These are phyloP conservation scores for Fringilla coelebs DNA, from an alignment of 2,797 vertebrate species.

Conservation along the genomic window DNA sequence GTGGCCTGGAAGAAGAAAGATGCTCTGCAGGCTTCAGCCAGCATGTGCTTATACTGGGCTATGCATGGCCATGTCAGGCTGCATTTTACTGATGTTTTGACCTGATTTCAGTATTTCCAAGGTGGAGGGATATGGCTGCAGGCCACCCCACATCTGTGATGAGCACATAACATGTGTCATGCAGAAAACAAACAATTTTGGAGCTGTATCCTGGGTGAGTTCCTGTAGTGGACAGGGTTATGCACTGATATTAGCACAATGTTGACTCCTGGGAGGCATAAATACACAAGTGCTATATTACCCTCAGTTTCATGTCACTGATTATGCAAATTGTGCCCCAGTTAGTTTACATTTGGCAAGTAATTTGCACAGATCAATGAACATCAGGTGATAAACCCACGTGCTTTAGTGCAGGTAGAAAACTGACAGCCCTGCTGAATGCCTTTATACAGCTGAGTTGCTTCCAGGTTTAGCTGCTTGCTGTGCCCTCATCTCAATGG, in stretches of 20 bases:
- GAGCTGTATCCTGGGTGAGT: not conserved
- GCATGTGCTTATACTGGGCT: not conserved
- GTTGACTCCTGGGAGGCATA: not conserved
- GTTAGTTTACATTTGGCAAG: not conserved
- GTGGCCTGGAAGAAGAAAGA: not conserved
- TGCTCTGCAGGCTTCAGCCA: not conserved
- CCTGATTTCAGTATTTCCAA: not conserved
- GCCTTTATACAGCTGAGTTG: not conserved
- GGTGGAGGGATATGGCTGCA: not conserved
- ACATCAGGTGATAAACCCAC: not conserved
- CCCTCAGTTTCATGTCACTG: not conserved
- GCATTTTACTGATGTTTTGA: not conserved
- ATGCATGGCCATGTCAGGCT: not conserved
- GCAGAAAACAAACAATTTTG: not conserved
- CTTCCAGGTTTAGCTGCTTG: not conserved
- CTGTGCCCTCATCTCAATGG: rapidly evolving
- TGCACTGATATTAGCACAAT: not conserved
- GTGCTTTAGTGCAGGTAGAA: not conserved
- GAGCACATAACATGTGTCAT: not conserved
- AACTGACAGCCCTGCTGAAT: not conserved
- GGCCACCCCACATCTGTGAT: not conserved
- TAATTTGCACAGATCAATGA: not conserved
- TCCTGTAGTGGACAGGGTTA: not conserved
- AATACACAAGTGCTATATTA: not conserved
- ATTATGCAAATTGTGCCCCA: not conserved